A percentile compares a stretch with the other conserved stretches of the same genome.
Conservation (phyloP, 2,113 vertebrate species). For the Hypanus sabinus region DNA sequence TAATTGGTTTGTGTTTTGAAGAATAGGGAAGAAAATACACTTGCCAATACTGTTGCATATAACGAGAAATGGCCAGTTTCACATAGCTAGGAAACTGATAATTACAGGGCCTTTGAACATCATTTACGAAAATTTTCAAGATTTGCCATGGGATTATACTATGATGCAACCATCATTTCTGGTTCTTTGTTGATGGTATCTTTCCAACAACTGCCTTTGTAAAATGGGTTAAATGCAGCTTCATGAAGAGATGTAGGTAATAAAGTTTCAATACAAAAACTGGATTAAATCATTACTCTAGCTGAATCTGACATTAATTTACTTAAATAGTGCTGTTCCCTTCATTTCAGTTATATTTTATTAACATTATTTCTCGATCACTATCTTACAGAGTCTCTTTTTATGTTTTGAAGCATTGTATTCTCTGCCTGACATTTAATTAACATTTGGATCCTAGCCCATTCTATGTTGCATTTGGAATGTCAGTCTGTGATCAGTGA, state of each 20-base stretch:
- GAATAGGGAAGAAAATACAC: neutral
- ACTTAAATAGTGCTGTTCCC: neutral
- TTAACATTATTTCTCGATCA: slow-evolving; percentile 31
- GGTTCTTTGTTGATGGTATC: neutral
- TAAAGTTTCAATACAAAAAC: neutral
- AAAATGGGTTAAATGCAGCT: slow-evolving; percentile 9
- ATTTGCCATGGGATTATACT: neutral
- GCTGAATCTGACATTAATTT: neutral
- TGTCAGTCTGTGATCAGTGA: slow-evolving; percentile 29
- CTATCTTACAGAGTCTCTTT: slow-evolving; percentile 15
- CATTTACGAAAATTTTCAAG: neutral
- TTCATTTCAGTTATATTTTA: slow-evolving; percentile 31
- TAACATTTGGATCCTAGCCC: slow-evolving; percentile 12
- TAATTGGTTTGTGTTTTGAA: neutral
- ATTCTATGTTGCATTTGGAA: neutral
- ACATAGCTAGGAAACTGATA: neutral
- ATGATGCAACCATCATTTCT: neutral
- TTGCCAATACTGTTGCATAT: neutral
- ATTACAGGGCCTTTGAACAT: neutral
- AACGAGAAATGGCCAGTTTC: neutral
- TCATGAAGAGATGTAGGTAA: slow-evolving; percentile 2
- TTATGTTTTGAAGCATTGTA: neutral
- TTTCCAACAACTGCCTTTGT: neutral
- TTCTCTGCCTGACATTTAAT: slow-evolving; percentile 29
- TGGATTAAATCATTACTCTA: neutral